phyloP scores from a whole-genome alignment of 2,797 vertebrate genomes.

The Danio kyathit region DNA sequence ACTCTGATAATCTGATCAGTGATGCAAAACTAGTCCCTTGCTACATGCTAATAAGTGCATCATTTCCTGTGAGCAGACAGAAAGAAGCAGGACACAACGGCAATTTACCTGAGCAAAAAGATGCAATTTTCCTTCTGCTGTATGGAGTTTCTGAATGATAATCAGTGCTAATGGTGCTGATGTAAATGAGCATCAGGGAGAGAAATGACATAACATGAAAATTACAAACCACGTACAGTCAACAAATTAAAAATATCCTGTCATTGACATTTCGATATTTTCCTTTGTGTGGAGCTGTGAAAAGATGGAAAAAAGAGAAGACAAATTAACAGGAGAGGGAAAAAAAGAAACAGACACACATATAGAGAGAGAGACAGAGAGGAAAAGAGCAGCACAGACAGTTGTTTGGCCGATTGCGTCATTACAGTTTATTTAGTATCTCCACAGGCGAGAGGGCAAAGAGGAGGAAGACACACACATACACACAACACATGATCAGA shows the following conservation, averaged over 20 bases:
- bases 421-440: constrained; percentile 39
- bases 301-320: constrained; percentile 32
- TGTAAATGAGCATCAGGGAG: constrained; percentile 23
- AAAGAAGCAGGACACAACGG: constrained; percentile 18
- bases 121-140: constrained; percentile 31
- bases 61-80: constrained; percentile 4
- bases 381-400: constrained; percentile 17
- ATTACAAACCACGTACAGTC: constrained; percentile 44
- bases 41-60: background rate
- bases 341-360: background rate
- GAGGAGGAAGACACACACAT: constrained; percentile 49
- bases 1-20: background rate
- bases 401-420: constrained; percentile 58
- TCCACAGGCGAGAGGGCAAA: constrained; percentile 9
- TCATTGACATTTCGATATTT: constrained; percentile 52
- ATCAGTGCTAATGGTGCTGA: constrained; percentile 16
- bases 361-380: constrained; percentile 59
- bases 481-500: constrained; percentile 28
- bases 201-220: constrained; percentile 50
- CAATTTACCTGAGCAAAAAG: constrained; percentile 23
- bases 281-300: constrained; percentile 39
- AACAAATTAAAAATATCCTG: constrained; percentile 50
- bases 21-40: constrained; percentile 1
- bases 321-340: constrained; percentile 41
- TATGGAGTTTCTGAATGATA: constrained; percentile 10